These are phyloP conservation scores for Eriosoma lanigerum DNA, from an alignment of 1,140 invertebrate genomes.

Conservation along the genomic window DNA sequence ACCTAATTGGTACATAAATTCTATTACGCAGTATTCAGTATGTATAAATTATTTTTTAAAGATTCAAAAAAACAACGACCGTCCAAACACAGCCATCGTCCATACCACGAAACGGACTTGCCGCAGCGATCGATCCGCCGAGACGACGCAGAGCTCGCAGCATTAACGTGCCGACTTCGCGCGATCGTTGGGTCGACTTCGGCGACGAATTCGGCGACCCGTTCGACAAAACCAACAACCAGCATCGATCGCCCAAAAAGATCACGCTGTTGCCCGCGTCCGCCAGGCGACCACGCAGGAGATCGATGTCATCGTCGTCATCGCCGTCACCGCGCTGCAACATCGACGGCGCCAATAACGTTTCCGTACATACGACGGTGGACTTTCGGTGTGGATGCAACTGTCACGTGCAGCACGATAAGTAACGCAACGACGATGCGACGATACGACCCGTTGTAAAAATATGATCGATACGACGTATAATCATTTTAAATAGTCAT, in stretches of 20 bases:
- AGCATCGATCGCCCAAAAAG: slow-evolving; percentile 17
- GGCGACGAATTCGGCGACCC: neutral
- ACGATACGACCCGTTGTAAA: neutral
- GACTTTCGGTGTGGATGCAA: slow-evolving; percentile 5
- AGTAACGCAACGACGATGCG: too few species aligned
- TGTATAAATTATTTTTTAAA: too few species aligned
- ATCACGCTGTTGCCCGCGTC: slow-evolving; percentile 26
- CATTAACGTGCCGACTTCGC: neutral
- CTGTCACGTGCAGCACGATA: slow-evolving; percentile 1
- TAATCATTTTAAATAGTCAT: too few species aligned
- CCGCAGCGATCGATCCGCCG: neutral
- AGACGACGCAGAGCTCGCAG: slow-evolving; percentile 10
- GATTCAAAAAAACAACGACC: neutral
- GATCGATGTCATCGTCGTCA: neutral
- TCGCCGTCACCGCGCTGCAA: too few species aligned
- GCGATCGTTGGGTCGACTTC: neutral
- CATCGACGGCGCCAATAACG: too few species aligned
- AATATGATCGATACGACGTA: slow-evolving; percentile 30
- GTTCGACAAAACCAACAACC: neutral
- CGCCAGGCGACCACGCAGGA: neutral
- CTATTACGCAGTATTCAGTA: too few species aligned
- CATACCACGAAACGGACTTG: neutral
- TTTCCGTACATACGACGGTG: too few species aligned
- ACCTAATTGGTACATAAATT: too few species aligned
- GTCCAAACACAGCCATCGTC: neutral